phyloP scores from a whole-genome alignment of 2,113 vertebrate genomes.

The Zosterops lateralis region DNA sequence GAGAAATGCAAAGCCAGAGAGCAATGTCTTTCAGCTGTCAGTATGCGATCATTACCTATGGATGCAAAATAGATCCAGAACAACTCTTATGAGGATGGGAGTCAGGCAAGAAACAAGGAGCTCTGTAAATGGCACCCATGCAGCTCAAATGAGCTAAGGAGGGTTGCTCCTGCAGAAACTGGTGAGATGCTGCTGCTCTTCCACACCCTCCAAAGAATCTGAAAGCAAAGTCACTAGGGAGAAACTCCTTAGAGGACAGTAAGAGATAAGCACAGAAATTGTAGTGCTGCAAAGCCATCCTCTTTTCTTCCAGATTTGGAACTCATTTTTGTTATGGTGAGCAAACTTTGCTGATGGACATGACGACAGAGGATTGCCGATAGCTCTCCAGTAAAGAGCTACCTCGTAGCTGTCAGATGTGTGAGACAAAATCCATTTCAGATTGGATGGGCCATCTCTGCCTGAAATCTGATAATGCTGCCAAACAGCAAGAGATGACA shows the following conservation, averaged over 20 bases:
- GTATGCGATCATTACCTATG: background rate
- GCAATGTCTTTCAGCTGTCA: background rate
- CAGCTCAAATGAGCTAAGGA: background rate
- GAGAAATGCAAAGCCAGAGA: conserved; percentile 1
- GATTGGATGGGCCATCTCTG: background rate
- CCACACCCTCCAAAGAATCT: background rate
- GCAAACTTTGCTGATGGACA: conserved; percentile 4
- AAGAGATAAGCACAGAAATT: background rate
- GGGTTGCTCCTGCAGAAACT: background rate
- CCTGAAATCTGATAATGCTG: background rate
- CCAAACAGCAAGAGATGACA: background rate
- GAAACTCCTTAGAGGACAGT: background rate
- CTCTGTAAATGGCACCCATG: background rate
- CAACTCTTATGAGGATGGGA: background rate
- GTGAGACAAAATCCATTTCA: background rate
- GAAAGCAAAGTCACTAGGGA: background rate
- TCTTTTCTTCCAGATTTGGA: background rate
- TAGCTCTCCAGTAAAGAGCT: background rate
- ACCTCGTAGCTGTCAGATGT: background rate
- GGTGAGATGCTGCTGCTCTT: background rate
- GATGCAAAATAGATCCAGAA: background rate
- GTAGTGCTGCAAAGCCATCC: background rate
- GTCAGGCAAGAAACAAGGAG: background rate
- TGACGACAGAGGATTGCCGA: background rate
- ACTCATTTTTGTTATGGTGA: background rate